These are phyloP conservation scores for Amphiprion ocellaris DNA, from an alignment of 2,113 vertebrate species.

Conservation along the genomic window DNA sequence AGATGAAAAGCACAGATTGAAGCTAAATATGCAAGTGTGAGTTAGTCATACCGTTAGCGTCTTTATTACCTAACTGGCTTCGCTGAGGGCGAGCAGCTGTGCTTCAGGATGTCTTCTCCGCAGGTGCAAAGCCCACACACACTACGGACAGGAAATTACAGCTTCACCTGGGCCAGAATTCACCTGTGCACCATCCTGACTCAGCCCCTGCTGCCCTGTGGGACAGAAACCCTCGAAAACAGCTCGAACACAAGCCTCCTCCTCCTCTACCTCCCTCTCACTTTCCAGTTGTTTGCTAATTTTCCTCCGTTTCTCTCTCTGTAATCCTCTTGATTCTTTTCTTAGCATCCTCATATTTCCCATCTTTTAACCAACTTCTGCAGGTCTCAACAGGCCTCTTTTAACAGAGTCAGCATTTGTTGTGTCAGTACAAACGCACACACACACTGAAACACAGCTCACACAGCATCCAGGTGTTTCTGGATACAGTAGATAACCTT, in stretches of 20 bases:
- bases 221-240: slow-evolving; percentile 48
- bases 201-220: slow-evolving; percentile 62
- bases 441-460: slow-evolving; percentile 4
- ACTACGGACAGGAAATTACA: slow-evolving; percentile 82
- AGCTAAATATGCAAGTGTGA: slow-evolving; percentile 28
- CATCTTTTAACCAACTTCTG: slow-evolving; percentile 25
- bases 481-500: slow-evolving; percentile 37
- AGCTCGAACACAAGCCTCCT: slow-evolving; percentile 23
- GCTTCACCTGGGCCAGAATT: slow-evolving; percentile 82
- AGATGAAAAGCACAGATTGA: slow-evolving; percentile 38
- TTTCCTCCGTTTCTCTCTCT: slow-evolving; percentile 1
- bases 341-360: slow-evolving; percentile 28
- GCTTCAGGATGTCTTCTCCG: slow-evolving; percentile 79
- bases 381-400: slow-evolving; percentile 45
- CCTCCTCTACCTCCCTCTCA: not conserved
- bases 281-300: slow-evolving; percentile 38
- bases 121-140: slow-evolving; percentile 77
- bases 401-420: slow-evolving; percentile 49
- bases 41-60: slow-evolving; percentile 44
- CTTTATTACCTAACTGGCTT: slow-evolving; percentile 48
- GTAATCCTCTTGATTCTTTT: slow-evolving; percentile 30
- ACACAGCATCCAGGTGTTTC: slow-evolving; percentile 40
- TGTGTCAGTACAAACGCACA: slow-evolving; percentile 25
- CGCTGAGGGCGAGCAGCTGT: slow-evolving; percentile 76
- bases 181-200: slow-evolving; percentile 78